Conservation (phyloP, 2,888 invertebrate species). For the Dryocosmus kuriphilus region DNA sequence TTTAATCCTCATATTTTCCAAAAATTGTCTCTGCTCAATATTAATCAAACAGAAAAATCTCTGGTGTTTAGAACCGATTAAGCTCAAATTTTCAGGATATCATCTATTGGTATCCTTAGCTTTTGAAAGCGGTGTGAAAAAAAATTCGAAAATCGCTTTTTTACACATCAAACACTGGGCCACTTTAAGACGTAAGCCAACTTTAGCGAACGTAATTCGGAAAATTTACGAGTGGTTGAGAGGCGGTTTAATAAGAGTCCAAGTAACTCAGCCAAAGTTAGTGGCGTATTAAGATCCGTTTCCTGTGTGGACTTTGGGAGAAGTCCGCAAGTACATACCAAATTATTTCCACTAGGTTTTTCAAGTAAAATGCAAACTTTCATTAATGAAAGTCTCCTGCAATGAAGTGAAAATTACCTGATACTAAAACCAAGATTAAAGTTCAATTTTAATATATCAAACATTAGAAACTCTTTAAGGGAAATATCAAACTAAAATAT, state of each 20-base stretch:
- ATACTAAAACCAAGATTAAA: conserved; percentile 16
- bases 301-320: conserved; percentile 36
- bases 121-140: background rate
- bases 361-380: conserved; percentile 1
- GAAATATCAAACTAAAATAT: background rate
- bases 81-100: too few species aligned
- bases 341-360: conserved; percentile 42
- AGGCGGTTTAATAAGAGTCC: conserved; percentile 57
- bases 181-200: conserved; percentile 28
- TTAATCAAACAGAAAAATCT: too few species aligned
- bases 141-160: background rate
- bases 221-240: conserved; percentile 60
- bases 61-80: too few species aligned
- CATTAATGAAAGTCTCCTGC: conserved; percentile 30
- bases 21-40: too few species aligned
- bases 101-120: too few species aligned
- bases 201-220: conserved; percentile 54
- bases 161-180: background rate
- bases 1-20: too few species aligned
- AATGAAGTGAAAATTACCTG: conserved; percentile 15
- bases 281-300: conserved; percentile 40
- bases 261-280: conserved; percentile 37
- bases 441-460: background rate
- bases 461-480: background rate
- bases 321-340: conserved; percentile 34